phyloP scores from a whole-genome alignment of 2,797 vertebrate genomes.

The Phrynocephalus vlangalii region DNA sequence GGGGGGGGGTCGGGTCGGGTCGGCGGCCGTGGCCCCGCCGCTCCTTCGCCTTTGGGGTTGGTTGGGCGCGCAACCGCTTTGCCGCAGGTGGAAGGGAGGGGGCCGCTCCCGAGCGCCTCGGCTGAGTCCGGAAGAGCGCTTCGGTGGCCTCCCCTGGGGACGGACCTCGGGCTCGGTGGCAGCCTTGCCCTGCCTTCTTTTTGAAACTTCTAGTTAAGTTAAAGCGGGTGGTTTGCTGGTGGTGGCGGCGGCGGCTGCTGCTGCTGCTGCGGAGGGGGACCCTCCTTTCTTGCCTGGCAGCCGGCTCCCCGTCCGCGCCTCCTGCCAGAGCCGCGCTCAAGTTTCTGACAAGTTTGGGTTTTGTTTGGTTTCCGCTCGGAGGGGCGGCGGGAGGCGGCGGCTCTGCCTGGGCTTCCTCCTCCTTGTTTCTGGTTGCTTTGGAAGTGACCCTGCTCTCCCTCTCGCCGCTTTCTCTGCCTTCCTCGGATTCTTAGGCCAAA shows the following conservation, averaged over 20 bases:
- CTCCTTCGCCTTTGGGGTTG: no score
- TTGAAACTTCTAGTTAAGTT: no score
- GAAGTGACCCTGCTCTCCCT: background rate
- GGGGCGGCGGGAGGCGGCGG: background rate
- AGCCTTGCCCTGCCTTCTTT: no score
- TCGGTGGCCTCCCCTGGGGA: background rate
- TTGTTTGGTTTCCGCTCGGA: no score
- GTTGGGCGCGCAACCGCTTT: background rate
- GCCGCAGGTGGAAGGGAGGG: slow-evolving; percentile 13
- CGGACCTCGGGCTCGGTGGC: no score
- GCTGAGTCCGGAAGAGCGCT: background rate
- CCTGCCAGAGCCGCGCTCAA: background rate
- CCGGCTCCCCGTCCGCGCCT: no score
- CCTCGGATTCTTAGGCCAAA: background rate
- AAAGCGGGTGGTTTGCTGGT: no score
- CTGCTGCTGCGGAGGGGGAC: no score
- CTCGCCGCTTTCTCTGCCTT: background rate
- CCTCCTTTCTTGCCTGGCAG: background rate
- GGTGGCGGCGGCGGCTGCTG: no score
- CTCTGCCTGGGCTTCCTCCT: background rate
- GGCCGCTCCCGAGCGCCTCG: background rate
- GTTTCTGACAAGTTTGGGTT: background rate
- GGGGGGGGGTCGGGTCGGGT: no score
- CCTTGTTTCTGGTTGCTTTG: background rate
- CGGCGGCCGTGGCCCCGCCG: no score